Conservation (phyloP, 2,888 invertebrate genomes). For the Philhelius pedissequus region DNA sequence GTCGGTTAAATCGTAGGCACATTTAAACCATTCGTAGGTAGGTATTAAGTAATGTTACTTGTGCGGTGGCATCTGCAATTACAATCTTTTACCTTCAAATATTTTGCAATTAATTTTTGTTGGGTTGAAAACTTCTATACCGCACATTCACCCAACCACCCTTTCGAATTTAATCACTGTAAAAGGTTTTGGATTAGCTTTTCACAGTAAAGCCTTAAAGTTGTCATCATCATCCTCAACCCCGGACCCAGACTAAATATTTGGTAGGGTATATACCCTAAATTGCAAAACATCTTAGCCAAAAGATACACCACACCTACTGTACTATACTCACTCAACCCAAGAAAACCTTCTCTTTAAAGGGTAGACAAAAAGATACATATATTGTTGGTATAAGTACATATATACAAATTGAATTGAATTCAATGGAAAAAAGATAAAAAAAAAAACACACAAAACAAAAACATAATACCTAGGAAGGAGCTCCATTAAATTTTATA, state of each 20-base stretch:
- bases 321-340: no score
- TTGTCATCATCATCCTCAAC: constrained; percentile 17
- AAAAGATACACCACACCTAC: not conserved
- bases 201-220: constrained; percentile 45
- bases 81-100: constrained; percentile 64
- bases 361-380: not conserved
- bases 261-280: not conserved
- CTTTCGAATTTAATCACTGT: constrained; percentile 66
- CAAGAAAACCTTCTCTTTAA: not conserved
- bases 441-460: constrained; percentile 23
- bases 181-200: constrained; percentile 62
- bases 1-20: not conserved
- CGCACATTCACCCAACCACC: constrained; percentile 12
- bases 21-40: constrained; percentile 15
- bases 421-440: constrained; percentile 20
- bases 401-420: not conserved
- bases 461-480: constrained; percentile 22
- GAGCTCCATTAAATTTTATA: constrained; percentile 60
- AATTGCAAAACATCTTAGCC: not conserved
- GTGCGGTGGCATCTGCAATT: constrained; percentile 59
- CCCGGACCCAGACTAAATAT: no score
- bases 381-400: not conserved
- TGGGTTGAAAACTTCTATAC: constrained; percentile 32
- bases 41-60: constrained; percentile 15
- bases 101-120: constrained; percentile 66